phyloP scores from a whole-genome alignment of 2,888 invertebrate species.

The Trichogramma evanescens region DNA sequence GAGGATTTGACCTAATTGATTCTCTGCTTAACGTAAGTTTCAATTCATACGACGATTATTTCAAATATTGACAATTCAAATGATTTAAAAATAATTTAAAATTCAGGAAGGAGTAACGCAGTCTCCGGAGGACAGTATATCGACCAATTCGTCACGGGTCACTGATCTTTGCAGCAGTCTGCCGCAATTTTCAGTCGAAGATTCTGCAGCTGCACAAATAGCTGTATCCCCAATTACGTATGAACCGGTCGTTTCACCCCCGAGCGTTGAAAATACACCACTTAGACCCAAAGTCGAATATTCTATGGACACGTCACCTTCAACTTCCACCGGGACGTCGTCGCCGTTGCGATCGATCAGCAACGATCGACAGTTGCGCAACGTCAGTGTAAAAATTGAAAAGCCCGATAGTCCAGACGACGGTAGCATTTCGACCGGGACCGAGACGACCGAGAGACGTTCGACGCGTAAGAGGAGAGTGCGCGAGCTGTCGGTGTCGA shows the following conservation, averaged over 20 bases:
- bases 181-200: conserved; percentile 9
- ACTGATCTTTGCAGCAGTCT: conserved; percentile 14
- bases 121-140: conserved; percentile 31
- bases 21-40: too few species aligned
- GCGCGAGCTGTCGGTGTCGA: conserved; percentile 8
- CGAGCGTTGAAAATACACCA: too few species aligned
- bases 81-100: not conserved
- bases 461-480: conserved; percentile 8
- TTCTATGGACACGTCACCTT: not conserved
- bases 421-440: conserved; percentile 10
- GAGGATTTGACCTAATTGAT: too few species aligned
- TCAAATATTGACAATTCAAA: not conserved
- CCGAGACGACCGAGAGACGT: conserved; percentile 19
- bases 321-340: not conserved
- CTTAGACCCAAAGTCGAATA: too few species aligned
- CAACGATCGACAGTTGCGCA: conserved; percentile 1
- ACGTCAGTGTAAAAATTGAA: conserved; percentile 6
- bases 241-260: conserved; percentile 6
- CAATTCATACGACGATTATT: too few species aligned
- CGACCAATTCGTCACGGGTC: conserved; percentile 27
- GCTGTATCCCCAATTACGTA: conserved; percentile 17
- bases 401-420: conserved; percentile 7
- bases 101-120: conserved; percentile 32
- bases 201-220: conserved; percentile 14
- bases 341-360: not conserved